phyloP scores from a whole-genome alignment of 2,797 vertebrate genomes.

The Dendrocincla fuliginosa region DNA sequence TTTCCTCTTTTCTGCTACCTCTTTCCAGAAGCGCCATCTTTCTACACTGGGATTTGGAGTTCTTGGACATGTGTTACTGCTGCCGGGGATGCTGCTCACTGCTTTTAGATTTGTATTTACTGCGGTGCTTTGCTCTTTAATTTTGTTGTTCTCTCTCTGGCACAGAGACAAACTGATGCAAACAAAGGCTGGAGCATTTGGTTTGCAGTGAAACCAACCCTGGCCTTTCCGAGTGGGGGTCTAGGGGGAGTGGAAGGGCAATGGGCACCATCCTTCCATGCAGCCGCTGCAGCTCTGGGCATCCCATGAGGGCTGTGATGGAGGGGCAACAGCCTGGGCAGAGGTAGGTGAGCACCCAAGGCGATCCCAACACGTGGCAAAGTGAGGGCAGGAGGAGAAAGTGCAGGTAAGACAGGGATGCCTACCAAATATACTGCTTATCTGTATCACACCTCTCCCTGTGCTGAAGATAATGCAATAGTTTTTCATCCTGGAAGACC shows the following conservation, averaged over 20 bases:
- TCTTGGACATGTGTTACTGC: constrained; percentile 26
- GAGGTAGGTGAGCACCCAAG: not conserved
- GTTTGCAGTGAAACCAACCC: not conserved
- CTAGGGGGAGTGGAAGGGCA: not conserved
- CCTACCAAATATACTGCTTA: not conserved
- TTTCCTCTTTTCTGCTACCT: not conserved
- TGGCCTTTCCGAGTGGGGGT: not conserved
- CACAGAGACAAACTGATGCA: not conserved
- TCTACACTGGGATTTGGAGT: not conserved
- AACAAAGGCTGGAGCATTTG: not conserved
- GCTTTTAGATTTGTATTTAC: constrained; percentile 13
- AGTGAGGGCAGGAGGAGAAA: not conserved
- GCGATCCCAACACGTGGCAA: not conserved
- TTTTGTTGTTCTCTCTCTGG: constrained; percentile 13
- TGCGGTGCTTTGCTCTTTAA: not conserved
- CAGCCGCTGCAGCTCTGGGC: not conserved
- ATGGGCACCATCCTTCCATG: not conserved
- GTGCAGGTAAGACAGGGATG: not conserved
- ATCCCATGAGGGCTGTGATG: accelerated
- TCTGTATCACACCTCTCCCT: not conserved
- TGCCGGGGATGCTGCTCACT: not conserved
- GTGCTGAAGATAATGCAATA: not conserved
- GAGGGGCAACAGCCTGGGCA: not conserved
- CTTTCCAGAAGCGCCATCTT: constrained; percentile 22
- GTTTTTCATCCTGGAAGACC: constrained; percentile 13